Conservation (phyloP, 2,797 vertebrate genomes). For the Anguilla megastoma region DNA sequence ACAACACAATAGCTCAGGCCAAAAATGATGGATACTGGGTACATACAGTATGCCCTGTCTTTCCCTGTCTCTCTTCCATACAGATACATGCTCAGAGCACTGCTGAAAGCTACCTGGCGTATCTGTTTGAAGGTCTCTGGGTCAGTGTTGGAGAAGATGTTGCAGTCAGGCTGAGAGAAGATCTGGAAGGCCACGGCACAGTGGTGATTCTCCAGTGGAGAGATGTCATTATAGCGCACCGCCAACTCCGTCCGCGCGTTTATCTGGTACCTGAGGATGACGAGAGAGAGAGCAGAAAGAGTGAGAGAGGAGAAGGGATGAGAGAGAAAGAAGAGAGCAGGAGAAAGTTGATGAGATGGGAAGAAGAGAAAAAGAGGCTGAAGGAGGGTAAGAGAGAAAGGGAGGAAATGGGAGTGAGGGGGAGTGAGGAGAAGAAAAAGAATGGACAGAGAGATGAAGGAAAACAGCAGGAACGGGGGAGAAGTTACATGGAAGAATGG, state of each 20-base stretch:
- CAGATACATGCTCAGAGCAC: background rate
- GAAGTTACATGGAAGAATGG: background rate
- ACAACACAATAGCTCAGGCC: background rate
- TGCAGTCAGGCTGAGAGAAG: constrained; percentile 82
- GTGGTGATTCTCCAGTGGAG: constrained; percentile 91
- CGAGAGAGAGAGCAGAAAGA: background rate
- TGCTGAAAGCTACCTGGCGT: constrained; percentile 70
- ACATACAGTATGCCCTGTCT: background rate
- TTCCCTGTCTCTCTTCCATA: too few species aligned
- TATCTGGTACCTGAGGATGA: constrained; percentile 74
- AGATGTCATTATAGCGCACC: constrained; percentile 90
- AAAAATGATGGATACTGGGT: background rate
- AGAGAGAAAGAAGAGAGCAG: background rate
- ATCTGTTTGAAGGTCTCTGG: constrained; percentile 81
- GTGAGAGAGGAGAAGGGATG: background rate
- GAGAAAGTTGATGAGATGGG: background rate
- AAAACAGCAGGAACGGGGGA: background rate
- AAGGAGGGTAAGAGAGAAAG: background rate
- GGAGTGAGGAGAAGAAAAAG: background rate
- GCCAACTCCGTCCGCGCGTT: constrained; percentile 88
- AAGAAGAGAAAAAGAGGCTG: background rate
- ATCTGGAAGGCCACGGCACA: constrained; percentile 90
- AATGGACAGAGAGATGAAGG: background rate
- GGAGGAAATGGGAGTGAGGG: background rate
- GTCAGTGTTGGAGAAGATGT: constrained; percentile 81